Base-by-base conservation (phyloP, 2,113 vertebrate genomes). In the Carassius carassius region DNA sequence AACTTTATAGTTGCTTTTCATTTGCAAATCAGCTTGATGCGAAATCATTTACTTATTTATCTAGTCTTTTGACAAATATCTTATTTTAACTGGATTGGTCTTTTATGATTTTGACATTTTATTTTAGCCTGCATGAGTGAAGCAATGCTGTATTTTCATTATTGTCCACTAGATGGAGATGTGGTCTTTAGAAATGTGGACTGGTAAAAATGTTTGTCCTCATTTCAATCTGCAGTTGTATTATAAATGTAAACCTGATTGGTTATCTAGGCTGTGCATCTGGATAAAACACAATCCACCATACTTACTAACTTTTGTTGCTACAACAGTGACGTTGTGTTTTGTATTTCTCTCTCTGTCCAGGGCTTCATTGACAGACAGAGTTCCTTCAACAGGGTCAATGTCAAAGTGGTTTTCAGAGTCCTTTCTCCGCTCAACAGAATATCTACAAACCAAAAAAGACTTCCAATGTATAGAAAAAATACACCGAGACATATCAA, bases 251-350 rank as follows among this genome's bases (percentile, higher is more conserved):
- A 5, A 29, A 54, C 0, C 49, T 84, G 5, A 17, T 37, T 58
- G 56, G 8, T 21, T 58, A 21, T 58, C 56, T 58, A 37, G 32
- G 7, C 23, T 23, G 13, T 21, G 4, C 32, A 44, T 84, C 69
- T 81, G 70, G 19, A 44, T 21, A 35, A 62, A 37, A 75, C 47
- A 79, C 56, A 84, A 78, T 84, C 85, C 25, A 69, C 69, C 88
- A 93, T 97, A 98, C 97, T 98, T 96, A 99, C 97, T 97, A 93
- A 97, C 92, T 99, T 99, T 98, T 91, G 95, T 96, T 89, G 97
- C 96, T 90, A 97, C 93, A 91, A 97, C 94, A 84, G 96, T 97
- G 91, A 99, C 94, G 90, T 97, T 97, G 91, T 97, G 96, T 87
- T 95, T 96, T 0, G 94, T 89, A 1, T 91, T 93, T 76, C 87